A percentile compares a stretch with the other conserved stretches of the same genome.
Evolutionary conservation across 2,888 invertebrate species (phyloP).

Genomic region (Watsonalla binaria): DNA sequence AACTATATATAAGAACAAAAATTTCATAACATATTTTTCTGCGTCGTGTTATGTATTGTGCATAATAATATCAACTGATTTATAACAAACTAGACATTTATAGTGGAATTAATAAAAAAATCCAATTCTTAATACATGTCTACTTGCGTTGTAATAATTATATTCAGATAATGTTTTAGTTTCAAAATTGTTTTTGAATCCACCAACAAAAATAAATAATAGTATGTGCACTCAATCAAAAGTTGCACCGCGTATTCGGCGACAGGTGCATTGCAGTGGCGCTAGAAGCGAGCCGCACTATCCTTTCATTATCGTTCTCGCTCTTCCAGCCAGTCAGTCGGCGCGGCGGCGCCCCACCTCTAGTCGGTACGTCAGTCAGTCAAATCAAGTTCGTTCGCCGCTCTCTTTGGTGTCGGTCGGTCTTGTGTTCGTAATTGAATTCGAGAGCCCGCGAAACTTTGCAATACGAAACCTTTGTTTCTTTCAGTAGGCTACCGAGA

Average conservation of each 20-base stretch:
- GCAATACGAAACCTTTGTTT: conserved; percentile 22
- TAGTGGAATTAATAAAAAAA: too few species aligned
- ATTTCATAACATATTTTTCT: too few species aligned
- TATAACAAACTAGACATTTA: too few species aligned
- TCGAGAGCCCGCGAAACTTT: conserved; percentile 57
- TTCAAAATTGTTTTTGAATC: too few species aligned
- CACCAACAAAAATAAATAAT: too few species aligned
- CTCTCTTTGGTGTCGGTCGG: conserved; percentile 33
- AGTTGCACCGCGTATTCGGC: conserved; percentile 4
- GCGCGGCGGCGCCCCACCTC: conserved; percentile 29
- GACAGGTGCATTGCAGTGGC: conserved; percentile 53
- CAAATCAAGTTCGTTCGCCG: conserved; percentile 59
- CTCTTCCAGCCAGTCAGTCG: conserved; percentile 18
- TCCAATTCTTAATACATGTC: too few species aligned
- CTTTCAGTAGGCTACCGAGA: background rate
- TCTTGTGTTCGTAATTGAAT: conserved; percentile 15
- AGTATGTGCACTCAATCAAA: too few species aligned
- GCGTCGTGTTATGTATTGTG: too few species aligned
- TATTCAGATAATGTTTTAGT: too few species aligned
- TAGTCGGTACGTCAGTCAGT: conserved; percentile 27
- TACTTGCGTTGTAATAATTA: too few species aligned
- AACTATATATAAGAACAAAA: too few species aligned
- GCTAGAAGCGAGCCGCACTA: conserved; percentile 15
- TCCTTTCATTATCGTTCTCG: background rate
- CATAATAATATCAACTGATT: too few species aligned